Evolutionary conservation across 2,888 invertebrate genomes (phyloP).

Genomic region (Spatulosminthurus flaviceps): DNA sequence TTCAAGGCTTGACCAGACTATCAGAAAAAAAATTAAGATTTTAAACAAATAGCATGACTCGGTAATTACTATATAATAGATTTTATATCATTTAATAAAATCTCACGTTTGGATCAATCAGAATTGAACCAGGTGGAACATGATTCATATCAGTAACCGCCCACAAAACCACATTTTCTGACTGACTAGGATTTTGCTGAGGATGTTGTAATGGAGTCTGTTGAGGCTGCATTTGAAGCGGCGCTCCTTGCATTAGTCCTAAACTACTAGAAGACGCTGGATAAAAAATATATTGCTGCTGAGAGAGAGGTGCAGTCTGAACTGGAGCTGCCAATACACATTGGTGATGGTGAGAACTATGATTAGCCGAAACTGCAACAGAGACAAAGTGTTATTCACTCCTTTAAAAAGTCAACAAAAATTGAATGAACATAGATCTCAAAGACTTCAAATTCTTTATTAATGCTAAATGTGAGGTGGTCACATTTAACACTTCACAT

Average conservation of each 20-base stretch:
- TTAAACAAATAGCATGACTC: not conserved
- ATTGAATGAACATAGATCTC: no score
- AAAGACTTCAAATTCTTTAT: no score
- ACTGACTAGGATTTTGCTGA: slow-evolving; percentile 52
- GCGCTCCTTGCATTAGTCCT: slow-evolving; percentile 46
- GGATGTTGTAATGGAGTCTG: slow-evolving; percentile 23
- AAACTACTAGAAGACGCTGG: slow-evolving; percentile 39
- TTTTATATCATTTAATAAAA: no score
- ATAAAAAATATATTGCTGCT: slow-evolving; percentile 47
- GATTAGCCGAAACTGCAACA: slow-evolving; percentile 15
- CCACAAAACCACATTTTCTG: slow-evolving; percentile 75
- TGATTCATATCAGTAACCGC: slow-evolving; percentile 85
- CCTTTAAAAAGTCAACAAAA: no score
- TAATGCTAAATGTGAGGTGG: no score
- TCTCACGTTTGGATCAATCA: slow-evolving; percentile 82
- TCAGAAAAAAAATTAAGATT: not conserved
- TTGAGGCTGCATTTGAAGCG: slow-evolving; percentile 45
- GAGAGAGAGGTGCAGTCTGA: slow-evolving; percentile 25
- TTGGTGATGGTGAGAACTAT: slow-evolving; percentile 36
- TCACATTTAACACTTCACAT: no score
- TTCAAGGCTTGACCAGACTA: slow-evolving; percentile 79
- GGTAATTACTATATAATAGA: not conserved
- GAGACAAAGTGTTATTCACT: not conserved
- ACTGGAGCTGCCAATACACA: slow-evolving; percentile 43
- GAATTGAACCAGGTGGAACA: slow-evolving; percentile 86